phyloP scores from a whole-genome alignment of 2,888 invertebrate genomes.

The Drosophila fulvimacula region DNA sequence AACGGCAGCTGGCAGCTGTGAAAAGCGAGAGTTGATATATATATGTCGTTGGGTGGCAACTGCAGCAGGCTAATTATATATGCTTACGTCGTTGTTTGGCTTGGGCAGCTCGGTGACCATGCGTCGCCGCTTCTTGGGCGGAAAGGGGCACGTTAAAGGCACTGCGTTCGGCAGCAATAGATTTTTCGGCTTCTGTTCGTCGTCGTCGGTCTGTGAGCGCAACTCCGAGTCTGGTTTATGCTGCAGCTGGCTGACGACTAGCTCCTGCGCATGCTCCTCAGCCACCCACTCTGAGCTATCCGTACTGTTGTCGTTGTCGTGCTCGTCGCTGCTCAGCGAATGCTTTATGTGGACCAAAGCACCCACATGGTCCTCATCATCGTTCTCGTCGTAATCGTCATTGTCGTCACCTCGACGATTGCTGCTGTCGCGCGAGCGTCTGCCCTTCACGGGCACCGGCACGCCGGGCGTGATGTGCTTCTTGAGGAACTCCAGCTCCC shows the following conservation, averaged over 20 bases:
- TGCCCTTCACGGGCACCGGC: slow-evolving; percentile 54
- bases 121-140: slow-evolving; percentile 56
- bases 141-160: slow-evolving; percentile 35
- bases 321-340: slow-evolving; percentile 54
- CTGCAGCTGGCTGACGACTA: slow-evolving; percentile 33
- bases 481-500: slow-evolving; percentile 74
- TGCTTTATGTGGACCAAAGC: slow-evolving; percentile 48
- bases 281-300: slow-evolving; percentile 49
- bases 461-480: slow-evolving; percentile 76
- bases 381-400: slow-evolving; percentile 41
- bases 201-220: slow-evolving; percentile 44
- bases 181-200: slow-evolving; percentile 35
- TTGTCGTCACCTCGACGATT: slow-evolving; percentile 49
- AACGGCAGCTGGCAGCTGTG: slow-evolving; percentile 15
- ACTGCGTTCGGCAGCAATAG: slow-evolving; percentile 5
- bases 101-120: slow-evolving; percentile 20
- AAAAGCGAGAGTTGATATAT: too few species aligned
- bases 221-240: slow-evolving; percentile 31
- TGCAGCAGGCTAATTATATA: not conserved
- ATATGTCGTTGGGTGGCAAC: not conserved
- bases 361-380: slow-evolving; percentile 27
- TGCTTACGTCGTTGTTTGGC: slow-evolving; percentile 27
- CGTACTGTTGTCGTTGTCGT: slow-evolving; percentile 36
- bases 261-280: slow-evolving; percentile 51
- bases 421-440: slow-evolving; percentile 47